Percentiles rank a stretch among this genome's conserved stretches.
phyloP scores from a whole-genome alignment of 2,888 invertebrate genomes.

The Dicycla oo region DNA sequence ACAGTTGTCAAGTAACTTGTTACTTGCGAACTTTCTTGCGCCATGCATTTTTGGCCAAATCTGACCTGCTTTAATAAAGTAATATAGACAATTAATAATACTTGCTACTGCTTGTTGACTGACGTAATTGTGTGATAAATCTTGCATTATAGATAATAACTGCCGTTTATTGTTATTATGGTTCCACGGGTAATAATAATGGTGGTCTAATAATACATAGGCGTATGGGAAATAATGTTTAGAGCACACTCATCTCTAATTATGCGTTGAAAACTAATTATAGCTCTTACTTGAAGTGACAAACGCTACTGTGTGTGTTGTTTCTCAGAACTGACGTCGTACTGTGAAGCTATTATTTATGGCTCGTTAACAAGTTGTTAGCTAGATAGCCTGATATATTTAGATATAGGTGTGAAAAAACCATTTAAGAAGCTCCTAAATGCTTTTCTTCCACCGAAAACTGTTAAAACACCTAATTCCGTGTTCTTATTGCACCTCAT shows the following conservation, averaged over 20 bases:
- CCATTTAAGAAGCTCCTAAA: not conserved
- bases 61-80: not conserved
- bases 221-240: slow-evolving; percentile 33
- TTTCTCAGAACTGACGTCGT: slow-evolving; percentile 15
- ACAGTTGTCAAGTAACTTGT: slow-evolving; percentile 1
- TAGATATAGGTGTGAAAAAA: no score
- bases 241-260: slow-evolving; percentile 23
- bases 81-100: not conserved
- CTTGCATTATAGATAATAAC: slow-evolving; percentile 7
- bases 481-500: not conserved
- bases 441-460: no score
- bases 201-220: not conserved
- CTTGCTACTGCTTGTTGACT: not conserved
- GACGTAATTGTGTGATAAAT: slow-evolving; percentile 9
- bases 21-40: slow-evolving; percentile 15
- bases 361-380: not conserved
- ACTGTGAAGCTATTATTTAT: slow-evolving; percentile 9
- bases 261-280: slow-evolving; percentile 17
- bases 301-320: slow-evolving; percentile 1
- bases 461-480: not conserved
- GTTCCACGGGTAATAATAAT: slow-evolving; percentile 20
- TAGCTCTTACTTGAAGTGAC: not conserved
- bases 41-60: slow-evolving; percentile 12
- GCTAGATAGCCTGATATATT: no score
- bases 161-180: slow-evolving; percentile 2